These are phyloP conservation scores for Pseudomyrmex sp. DNA, from an alignment of 1,140 invertebrate species.

Conservation along the genomic window DNA sequence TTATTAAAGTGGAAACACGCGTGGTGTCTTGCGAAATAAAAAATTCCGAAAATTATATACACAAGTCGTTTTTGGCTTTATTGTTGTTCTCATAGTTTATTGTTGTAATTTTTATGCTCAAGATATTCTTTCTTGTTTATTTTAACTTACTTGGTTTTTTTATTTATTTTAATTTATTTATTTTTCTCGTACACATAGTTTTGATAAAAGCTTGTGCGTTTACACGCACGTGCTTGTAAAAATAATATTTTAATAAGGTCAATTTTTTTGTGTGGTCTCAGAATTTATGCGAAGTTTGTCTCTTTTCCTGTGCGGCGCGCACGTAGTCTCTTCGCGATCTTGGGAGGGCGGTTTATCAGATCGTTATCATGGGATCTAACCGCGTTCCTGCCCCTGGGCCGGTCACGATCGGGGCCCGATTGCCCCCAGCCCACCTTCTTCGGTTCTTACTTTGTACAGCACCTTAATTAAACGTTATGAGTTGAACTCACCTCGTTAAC, in stretches of 20 bases:
- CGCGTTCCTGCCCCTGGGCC: conserved; percentile 81
- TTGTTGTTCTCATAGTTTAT: no score
- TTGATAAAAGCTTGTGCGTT: not conserved
- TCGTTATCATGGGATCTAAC: conserved; percentile 84
- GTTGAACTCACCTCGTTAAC: conserved; percentile 83
- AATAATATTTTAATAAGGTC: conserved; percentile 32
- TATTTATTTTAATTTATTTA: not conserved
- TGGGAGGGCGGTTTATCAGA: conserved; percentile 84
- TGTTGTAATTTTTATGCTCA: no score
- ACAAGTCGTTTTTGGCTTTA: not conserved
- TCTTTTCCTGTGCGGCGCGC: conserved; percentile 60
- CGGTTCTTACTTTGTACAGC: conserved; percentile 75
- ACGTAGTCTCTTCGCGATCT: conserved; percentile 77
- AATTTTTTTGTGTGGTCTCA: conserved; percentile 21
- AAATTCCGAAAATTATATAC: not conserved
- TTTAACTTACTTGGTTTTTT: not conserved
- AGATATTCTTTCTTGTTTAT: conserved; percentile 2
- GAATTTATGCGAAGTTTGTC: conserved; percentile 25
- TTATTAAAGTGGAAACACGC: conserved; percentile 29
- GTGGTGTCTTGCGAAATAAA: not conserved
- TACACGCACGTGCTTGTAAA: not conserved
- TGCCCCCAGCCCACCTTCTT: conserved; percentile 63
- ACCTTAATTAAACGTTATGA: conserved; percentile 86
- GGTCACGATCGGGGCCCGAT: conserved; percentile 82
- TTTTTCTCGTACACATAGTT: not conserved